These are phyloP conservation scores for Ligdia adustata DNA, from an alignment of 2,888 invertebrate species.

Conservation along the genomic window DNA sequence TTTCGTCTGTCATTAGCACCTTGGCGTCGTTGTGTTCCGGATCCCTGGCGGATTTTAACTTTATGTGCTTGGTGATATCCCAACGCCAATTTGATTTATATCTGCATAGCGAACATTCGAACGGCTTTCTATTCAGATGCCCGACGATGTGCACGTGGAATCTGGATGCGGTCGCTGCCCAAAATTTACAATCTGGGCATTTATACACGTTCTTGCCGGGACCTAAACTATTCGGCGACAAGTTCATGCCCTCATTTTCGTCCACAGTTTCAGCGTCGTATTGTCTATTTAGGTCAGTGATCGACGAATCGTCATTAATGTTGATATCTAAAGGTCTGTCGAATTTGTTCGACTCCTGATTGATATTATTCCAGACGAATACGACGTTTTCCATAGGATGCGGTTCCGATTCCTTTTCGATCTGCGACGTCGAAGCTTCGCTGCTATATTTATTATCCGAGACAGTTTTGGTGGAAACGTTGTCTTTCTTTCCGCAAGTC, in stretches of 20 bases:
- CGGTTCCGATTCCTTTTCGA: slow-evolving; percentile 75
- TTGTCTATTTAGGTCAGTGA: slow-evolving; percentile 61
- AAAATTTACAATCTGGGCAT: slow-evolving; percentile 96
- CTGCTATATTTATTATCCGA: slow-evolving; percentile 61
- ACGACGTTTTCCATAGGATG: slow-evolving; percentile 93
- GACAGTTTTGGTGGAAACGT: slow-evolving; percentile 53
- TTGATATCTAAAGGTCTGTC: slow-evolving; percentile 71
- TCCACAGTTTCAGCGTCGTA: slow-evolving; percentile 68
- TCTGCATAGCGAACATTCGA: slow-evolving; percentile 96
- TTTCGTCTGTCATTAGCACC: slow-evolving; percentile 96
- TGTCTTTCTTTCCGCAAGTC: slow-evolving; percentile 85
- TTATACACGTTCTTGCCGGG: slow-evolving; percentile 93
- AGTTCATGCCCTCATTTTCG: slow-evolving; percentile 84
- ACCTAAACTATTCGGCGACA: slow-evolving; percentile 74
- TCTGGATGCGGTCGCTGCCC: slow-evolving; percentile 96
- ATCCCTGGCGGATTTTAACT: slow-evolving; percentile 93
- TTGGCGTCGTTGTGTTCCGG: slow-evolving; percentile 91
- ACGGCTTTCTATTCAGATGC: slow-evolving; percentile 96
- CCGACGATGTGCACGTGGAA: slow-evolving; percentile 97
- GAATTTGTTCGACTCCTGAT: slow-evolving; percentile 66
- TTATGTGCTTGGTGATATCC: slow-evolving; percentile 98
- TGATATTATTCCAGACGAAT: slow-evolving; percentile 91
- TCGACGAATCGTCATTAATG: slow-evolving; percentile 75
- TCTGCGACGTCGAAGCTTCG: slow-evolving; percentile 55
- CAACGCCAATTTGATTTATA: slow-evolving; percentile 98